Base-by-base conservation (phyloP, 1,140 invertebrate species). In the Sitophilus oryzae region DNA sequence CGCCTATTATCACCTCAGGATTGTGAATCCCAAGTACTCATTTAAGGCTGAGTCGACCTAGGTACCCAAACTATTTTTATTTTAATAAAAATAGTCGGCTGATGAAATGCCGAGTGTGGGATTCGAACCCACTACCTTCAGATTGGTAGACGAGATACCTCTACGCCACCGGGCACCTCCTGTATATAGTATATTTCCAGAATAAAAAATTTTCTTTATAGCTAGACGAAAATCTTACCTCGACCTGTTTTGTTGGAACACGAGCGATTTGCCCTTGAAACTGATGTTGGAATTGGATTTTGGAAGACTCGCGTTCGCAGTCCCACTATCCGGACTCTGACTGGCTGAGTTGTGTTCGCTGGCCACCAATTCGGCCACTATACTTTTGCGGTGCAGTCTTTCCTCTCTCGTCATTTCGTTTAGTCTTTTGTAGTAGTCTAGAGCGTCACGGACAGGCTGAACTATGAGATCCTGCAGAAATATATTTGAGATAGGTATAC, bases 321-420 rank as follows among this genome's bases (percentile, higher is more conserved):
- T 34, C 18, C 59, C 59, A 10, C 69, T 68, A 3, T 68, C 57
- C 38, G 67, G 61, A 52, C 64, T 70, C 41, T 70, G 66, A n/a
- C 63, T 65, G 6, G 66, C 61, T 11, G 68, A 62, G 35, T 63
- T 60, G 52, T 51, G 57, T 37, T 79, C 59, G 15, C 67, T 65
- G 11, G 56, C 51, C 3, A 30, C 42, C 36, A 70, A 43, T 59
- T 70, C 67, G 2, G 67, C 77, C 1, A 80, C 75, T 2, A 81
- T 73, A 62, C 78, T 80, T 52, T 82, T 83, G 1, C 81, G 72
- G 50, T 82, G 80, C 47, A 78, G 73, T 3, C 77, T 73, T 59
- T 81, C 78, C 57, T 81, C 79, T 60, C 80, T 81, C 2, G 80
- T 77, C 0, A 80, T 79, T 64, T 85, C 82, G 67, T 85, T 84